Evolutionary conservation across 53 echinoderm and acorn worm species (phyloP).

Genomic region (Paelopatides confundens): DNA sequence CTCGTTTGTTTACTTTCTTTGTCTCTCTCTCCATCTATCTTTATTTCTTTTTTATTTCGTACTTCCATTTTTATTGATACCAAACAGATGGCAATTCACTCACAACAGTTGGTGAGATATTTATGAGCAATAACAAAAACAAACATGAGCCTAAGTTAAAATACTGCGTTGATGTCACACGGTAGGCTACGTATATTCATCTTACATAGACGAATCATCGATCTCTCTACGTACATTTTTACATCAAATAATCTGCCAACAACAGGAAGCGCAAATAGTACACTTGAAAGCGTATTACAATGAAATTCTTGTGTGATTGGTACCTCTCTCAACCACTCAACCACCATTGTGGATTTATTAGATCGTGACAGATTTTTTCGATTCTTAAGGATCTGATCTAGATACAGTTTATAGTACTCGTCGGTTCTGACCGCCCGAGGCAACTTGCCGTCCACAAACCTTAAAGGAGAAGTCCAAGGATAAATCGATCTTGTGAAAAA

Average conservation of each 20-base stretch:
- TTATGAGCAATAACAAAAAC: neutral
- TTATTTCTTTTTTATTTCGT: neutral
- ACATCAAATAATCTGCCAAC: neutral
- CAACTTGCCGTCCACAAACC: neutral
- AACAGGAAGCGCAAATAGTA: neutral
- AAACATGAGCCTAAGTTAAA: neutral
- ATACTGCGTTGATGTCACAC: neutral
- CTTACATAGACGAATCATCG: no score
- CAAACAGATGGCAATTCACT: neutral
- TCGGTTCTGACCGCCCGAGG: conserved; percentile 27
- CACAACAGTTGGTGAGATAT: neutral
- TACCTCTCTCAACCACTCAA: conserved; percentile 9
- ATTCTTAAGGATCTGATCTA: conserved; percentile 28
- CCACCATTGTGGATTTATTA: conserved; percentile 3
- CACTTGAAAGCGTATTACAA: neutral
- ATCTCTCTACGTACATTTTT: no score
- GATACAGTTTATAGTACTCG: conserved; percentile 15
- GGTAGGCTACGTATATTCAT: neutral
- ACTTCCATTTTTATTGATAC: neutral
- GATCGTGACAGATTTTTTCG: neutral
- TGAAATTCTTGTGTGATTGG: neutral
- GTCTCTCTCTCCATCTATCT: neutral
- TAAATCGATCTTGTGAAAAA: neutral
- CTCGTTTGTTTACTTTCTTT: neutral
- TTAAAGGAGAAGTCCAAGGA: neutral